Conservation (phyloP, 1,140 invertebrate genomes). For the Heliconius nattereri region DNA sequence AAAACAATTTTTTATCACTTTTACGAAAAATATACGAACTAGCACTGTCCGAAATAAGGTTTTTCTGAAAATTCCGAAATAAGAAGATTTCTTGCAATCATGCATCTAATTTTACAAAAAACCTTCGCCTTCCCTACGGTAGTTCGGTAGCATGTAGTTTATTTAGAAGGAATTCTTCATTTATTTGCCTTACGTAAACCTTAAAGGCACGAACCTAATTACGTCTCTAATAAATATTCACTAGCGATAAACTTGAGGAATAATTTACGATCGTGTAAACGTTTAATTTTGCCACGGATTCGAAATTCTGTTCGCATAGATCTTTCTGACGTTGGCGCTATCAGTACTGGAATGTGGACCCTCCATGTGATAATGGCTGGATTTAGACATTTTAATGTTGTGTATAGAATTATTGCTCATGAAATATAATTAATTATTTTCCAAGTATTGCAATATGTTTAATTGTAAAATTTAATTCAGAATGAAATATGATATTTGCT, state of each 20-base stretch:
- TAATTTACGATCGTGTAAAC: constrained; percentile 73
- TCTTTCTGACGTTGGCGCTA: constrained; percentile 38
- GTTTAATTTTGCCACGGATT: constrained; percentile 66
- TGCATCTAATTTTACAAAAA: neutral
- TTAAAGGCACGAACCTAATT: constrained; percentile 69
- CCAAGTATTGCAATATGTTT: neutral
- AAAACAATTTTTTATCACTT: neutral
- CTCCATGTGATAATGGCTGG: constrained; percentile 27
- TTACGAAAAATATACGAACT: too few relatives aligned
- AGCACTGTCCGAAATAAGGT: too few relatives aligned
- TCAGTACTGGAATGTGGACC: constrained; percentile 21
- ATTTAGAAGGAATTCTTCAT: constrained; percentile 53
- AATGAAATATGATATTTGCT: neutral
- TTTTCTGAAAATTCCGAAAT: too few relatives aligned
- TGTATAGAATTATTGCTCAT: constrained; percentile 14
- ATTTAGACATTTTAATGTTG: constrained; percentile 21
- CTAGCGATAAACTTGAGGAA: constrained; percentile 72
- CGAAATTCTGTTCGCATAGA: constrained; percentile 43
- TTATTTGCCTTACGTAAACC: constrained; percentile 63
- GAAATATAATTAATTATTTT: constrained; percentile 1
- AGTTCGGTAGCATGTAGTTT: constrained; percentile 29
- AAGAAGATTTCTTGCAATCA: neutral
- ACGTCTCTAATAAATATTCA: constrained; percentile 74
- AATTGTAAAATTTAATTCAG: neutral
- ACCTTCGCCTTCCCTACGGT: neutral